Conservation (phyloP, 30 jellyfish, hydroid and myxozoan genomes). For the Pseudorhiza aurosa region DNA sequence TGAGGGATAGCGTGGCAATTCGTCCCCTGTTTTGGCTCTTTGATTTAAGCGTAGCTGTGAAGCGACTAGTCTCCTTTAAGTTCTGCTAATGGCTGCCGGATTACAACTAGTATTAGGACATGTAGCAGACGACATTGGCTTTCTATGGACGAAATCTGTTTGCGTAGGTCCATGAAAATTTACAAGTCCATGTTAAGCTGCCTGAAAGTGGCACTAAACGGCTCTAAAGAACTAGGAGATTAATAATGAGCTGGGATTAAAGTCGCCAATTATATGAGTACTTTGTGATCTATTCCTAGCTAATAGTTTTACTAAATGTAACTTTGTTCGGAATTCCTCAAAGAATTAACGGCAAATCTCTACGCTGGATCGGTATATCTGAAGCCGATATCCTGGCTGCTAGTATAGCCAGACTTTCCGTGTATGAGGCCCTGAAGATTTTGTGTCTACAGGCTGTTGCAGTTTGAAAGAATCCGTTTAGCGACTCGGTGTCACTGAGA, state of each 20-base stretch:
- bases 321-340: slow-evolving; percentile 14
- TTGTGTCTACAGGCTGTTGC: too few relatives aligned
- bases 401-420: too few relatives aligned
- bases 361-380: slow-evolving; percentile 1
- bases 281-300: background rate
- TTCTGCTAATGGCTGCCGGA: background rate
- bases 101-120: background rate
- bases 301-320: background rate
- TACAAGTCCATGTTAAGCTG: slow-evolving; percentile 11
- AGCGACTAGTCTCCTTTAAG: background rate
- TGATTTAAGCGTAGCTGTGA: too few relatives aligned
- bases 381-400: too few relatives aligned
- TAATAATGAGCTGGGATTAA: background rate
- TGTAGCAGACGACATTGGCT: background rate
- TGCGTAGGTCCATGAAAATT: slow-evolving; percentile 2
- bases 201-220: background rate
- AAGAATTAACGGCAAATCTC: background rate
- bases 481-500: too few relatives aligned
- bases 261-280: slow-evolving; percentile 1
- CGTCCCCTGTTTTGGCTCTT: background rate
- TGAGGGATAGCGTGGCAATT: too few relatives aligned
- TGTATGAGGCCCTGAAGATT: too few relatives aligned
- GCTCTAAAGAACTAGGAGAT: slow-evolving; percentile 6
- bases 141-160: background rate
- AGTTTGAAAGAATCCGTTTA: too few relatives aligned